Base-by-base conservation (phyloP, 2,888 invertebrate species). In the Eledone cirrhosa region DNA sequence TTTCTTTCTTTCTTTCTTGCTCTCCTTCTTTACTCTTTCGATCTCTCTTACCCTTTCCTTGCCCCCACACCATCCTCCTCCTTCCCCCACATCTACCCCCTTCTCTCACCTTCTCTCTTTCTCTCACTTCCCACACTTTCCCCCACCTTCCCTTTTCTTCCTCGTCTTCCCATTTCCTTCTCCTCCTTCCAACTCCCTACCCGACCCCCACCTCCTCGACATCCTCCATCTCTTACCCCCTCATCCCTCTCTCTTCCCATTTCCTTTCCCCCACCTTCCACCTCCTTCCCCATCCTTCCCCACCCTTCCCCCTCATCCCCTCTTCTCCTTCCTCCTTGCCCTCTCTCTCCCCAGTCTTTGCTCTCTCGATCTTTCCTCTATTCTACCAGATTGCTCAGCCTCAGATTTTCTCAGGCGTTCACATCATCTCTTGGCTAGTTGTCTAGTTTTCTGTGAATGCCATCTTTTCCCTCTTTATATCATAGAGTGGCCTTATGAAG, bases 401-500 rank as follows among this genome's bases (percentile, higher is more conserved):
- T 41, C 41, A 14, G 41, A 72, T 72, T 72, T 72, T 72, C 72
- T 72, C 72, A 72, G 72, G 33, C 72, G 33, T 33, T 24, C 72
- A n/a, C n/a, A n/a, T 22, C 41, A 22, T 41, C 16, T 33, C 13
- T 41, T n/a, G 11, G 7, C 33, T 41, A 41, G 41, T 41, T 41
- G n/a, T n/a, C n/a, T n/a, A n/a, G n/a, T n/a, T n/a, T n/a, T n/a
- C n/a, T 41, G 41, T 41, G 41, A 41, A 41, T 41, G 41, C 41
- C 41, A 41, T 41, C n/a, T n/a, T n/a, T 41, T 41, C 11, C 41
- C 41, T 41, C 41, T 41, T 72, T 31, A 72, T 31, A 31, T 72
- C 41, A 72, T 72, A 41, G 41, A 72, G 72, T 41, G 72, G 72
- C 31, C 72, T 72, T 72, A 72, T 33, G 72, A 31, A 72, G 29